These are phyloP conservation scores for Diogma glabrata DNA, from an alignment of 2,888 invertebrate genomes.

Conservation along the genomic window DNA sequence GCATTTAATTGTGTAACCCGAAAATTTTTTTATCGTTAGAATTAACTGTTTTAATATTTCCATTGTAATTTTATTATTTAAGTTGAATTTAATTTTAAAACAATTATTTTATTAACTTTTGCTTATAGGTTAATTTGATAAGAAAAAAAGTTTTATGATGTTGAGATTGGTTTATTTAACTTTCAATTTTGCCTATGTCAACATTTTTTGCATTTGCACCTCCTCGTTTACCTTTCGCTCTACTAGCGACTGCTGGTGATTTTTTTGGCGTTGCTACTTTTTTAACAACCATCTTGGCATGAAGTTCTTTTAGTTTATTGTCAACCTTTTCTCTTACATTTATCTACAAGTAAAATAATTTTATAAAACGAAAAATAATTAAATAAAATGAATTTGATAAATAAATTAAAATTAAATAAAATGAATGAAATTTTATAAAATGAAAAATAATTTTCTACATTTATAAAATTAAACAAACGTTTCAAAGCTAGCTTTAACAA, in stretches of 20 bases:
- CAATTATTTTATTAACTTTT: too few species aligned
- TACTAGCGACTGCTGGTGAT: constrained; percentile 22
- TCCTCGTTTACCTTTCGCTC: constrained; percentile 18
- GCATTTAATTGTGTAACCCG: too few species aligned
- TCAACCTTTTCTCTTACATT: constrained; percentile 32
- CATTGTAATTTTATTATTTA: too few species aligned
- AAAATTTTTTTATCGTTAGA: too few species aligned
- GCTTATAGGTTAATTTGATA: too few species aligned
- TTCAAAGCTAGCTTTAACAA: too few species aligned
- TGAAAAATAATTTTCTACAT: constrained; percentile 1
- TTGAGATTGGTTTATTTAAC: constrained; percentile 21
- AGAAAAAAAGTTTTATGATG: background rate
- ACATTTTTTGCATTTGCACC: constrained; percentile 29
- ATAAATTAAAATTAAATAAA: background rate
- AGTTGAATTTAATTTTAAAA: too few species aligned
- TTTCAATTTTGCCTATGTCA: constrained; percentile 28
- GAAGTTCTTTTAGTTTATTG: constrained; percentile 30
- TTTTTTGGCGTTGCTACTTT: constrained; percentile 23
- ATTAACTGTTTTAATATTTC: too few species aligned
- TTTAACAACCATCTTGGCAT: constrained; percentile 34
- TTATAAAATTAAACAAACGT: too few species aligned
- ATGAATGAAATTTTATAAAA: background rate
- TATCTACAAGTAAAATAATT: constrained; percentile 23
- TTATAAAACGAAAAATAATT: background rate
- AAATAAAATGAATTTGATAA: too few species aligned